Conservation (phyloP, 2,113 vertebrate genomes). For the Phainopepla nitens region DNA sequence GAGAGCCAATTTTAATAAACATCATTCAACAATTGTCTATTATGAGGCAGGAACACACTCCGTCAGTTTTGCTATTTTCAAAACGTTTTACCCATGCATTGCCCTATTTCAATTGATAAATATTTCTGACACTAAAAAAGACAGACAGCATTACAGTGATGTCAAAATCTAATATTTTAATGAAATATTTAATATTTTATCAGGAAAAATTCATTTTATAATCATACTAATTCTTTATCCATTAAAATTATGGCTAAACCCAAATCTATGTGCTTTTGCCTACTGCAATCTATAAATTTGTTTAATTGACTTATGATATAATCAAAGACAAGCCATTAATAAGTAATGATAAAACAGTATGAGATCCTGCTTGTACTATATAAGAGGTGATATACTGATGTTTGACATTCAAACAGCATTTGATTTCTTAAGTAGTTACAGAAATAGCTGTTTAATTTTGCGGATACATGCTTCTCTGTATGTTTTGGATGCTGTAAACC, state of each 20-base stretch:
- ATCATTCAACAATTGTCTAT: constrained; percentile 53
- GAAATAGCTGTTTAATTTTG: background rate
- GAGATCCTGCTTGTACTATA: background rate
- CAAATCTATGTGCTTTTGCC: background rate
- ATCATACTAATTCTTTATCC: background rate
- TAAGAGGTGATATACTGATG: background rate
- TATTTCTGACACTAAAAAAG: constrained; percentile 13
- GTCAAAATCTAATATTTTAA: background rate
- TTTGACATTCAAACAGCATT: background rate
- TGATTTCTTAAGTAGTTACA: background rate
- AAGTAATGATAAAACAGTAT: background rate
- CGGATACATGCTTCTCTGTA: background rate
- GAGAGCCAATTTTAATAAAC: constrained; percentile 67
- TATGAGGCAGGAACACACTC: constrained; percentile 36
- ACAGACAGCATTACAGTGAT: background rate
- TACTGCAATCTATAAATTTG: background rate
- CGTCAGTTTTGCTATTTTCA: constrained; percentile 10
- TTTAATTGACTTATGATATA: background rate
- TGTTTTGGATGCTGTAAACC: background rate
- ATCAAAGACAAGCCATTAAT: background rate
- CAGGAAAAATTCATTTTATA: background rate
- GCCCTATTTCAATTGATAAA: constrained; percentile 14
- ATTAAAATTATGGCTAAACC: background rate
- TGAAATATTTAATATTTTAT: background rate
- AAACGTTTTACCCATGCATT: background rate